Percentiles rank a stretch among this genome's conserved stretches.
These are phyloP conservation scores for Bellardia pandia DNA, from an alignment of 2,888 invertebrate species.

Conservation along the genomic window DNA sequence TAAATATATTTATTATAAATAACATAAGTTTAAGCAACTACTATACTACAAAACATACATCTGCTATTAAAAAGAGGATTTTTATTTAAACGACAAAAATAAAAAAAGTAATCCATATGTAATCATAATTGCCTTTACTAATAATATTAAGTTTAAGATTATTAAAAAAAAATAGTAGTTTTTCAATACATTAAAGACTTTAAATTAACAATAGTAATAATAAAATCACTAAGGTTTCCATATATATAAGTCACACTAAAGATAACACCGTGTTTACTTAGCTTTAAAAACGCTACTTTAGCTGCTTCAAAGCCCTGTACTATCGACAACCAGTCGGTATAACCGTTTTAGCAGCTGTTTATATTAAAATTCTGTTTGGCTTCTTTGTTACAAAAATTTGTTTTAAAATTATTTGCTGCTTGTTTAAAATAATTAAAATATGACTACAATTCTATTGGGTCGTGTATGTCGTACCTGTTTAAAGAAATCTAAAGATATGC, in stretches of 20 bases:
- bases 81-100: constrained; percentile 21
- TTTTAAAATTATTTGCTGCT: neutral
- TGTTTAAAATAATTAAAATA: constrained; percentile 1
- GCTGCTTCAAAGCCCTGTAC: no score
- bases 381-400: neutral
- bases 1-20: constrained; percentile 33
- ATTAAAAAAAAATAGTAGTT: neutral
- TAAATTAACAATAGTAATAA: no score
- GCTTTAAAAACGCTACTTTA: no score
- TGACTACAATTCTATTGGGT: constrained; percentile 41
- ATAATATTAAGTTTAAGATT: neutral
- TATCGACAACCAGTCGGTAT: no score
- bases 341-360: no score
- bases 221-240: no score
- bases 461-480: constrained; percentile 59
- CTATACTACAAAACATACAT: constrained; percentile 3
- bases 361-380: no score
- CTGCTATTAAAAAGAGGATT: constrained; percentile 13
- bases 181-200: no score
- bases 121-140: constrained; percentile 26
- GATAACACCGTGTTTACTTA: no score
- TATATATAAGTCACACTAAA: no score
- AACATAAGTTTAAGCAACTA: constrained; percentile 25
- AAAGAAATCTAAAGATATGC: constrained; percentile 43
- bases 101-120: neutral